Percentiles rank a stretch among this genome's conserved stretches.
These are phyloP conservation scores for Periophthalmus modestus DNA, from an alignment of 2,113 vertebrate genomes.

Conservation along the genomic window DNA sequence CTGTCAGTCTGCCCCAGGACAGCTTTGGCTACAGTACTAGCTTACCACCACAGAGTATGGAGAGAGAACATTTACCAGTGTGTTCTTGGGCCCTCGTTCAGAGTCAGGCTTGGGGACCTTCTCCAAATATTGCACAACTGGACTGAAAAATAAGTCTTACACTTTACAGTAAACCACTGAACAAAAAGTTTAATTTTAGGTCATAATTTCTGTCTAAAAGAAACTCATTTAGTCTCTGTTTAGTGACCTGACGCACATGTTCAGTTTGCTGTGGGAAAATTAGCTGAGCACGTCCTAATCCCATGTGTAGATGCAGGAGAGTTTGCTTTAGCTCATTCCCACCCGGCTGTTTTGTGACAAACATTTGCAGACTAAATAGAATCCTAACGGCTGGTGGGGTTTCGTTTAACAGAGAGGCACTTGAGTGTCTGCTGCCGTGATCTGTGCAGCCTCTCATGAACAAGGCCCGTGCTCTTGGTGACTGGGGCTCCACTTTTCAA, in stretches of 20 bases:
- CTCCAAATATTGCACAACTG: too few relatives aligned
- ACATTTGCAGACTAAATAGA: conserved; percentile 70
- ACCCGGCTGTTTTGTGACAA: conserved; percentile 62
- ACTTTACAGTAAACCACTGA: conserved; percentile 40
- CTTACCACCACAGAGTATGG: too few relatives aligned
- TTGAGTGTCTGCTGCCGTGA: conserved; percentile 59
- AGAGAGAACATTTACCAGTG: too few relatives aligned
- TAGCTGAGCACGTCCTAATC: conserved; percentile 58
- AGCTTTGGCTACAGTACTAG: too few relatives aligned
- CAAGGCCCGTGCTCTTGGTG: conserved; percentile 53
- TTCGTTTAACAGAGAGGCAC: conserved; percentile 69
- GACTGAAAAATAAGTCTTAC: background rate
- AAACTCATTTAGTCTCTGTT: conserved; percentile 26
- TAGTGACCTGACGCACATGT: conserved; percentile 20
- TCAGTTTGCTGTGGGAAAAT: conserved; percentile 57
- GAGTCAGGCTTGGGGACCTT: too few relatives aligned
- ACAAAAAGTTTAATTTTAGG: conserved; percentile 10
- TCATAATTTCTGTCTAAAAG: conserved; percentile 13
- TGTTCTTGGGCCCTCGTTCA: too few relatives aligned
- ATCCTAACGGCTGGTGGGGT: conserved; percentile 56
- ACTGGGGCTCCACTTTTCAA: conserved; percentile 63
- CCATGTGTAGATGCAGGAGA: conserved; percentile 63
- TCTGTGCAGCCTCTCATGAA: conserved; percentile 60
- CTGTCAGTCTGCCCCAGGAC: too few relatives aligned
- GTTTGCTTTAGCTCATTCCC: conserved; percentile 68